Base-by-base conservation (phyloP, 1,140 invertebrate genomes). In the Galleria mellonella region DNA sequence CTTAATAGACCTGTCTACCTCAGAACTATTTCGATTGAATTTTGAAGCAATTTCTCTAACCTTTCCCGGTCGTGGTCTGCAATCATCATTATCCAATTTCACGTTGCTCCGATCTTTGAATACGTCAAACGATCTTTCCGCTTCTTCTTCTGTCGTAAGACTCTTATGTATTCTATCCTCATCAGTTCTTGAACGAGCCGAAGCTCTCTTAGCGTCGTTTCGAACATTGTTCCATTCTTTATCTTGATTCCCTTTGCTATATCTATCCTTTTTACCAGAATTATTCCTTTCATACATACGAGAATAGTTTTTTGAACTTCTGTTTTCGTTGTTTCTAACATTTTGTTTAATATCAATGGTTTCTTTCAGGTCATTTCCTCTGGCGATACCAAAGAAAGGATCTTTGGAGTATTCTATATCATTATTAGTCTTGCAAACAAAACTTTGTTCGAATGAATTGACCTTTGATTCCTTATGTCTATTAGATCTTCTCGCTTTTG, bases 21-120 rank as follows among this genome's bases (percentile, higher is more conserved):
- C 59, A 30, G 47, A 48, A 57, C 62, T 73, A 44, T 72, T 66
- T 37, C 58, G 75, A 45, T 85, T 67, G 38, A 85, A 85, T 48
- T 52, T 82, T 10, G 67, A 85, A 44, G 82, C 82, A 4, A 85
- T 78, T 53, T 83, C 82, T 57, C 43, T 78, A n/a, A 85, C 82
- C 53, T 83, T 83, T n/a, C 82, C 82, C 1, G 76, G 74, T 30
- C 59, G 56, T 14, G 81, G 81, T 48, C 65, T 67, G 28, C 47
- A 47, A 27, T 59, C 58, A 41, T 56, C 54, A 28, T 27, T 43
- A 38, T 41, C 39, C 5, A 44, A 46, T 38, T 51, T 61, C 9
- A 59, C 50, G 48, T 52, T 56, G 15, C 43, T 47, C 36, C 57
- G 51, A 50, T 58, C 49, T 36, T 57, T 51, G 10, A 47, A 47